phyloP scores from a whole-genome alignment of 2,888 invertebrate genomes.

The Miltochrista miniata region DNA sequence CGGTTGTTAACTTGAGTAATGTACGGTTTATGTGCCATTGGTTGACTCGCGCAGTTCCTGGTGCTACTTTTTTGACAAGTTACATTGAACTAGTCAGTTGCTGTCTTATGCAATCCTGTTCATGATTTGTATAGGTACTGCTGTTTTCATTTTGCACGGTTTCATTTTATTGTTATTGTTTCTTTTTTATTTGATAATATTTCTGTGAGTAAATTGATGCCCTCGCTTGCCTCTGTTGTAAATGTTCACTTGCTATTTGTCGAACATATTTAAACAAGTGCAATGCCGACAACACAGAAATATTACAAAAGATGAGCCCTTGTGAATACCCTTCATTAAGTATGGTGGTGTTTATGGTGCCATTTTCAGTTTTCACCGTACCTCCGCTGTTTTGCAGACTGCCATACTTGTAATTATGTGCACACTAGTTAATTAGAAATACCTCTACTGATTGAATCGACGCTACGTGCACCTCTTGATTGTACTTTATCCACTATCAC shows the following conservation, averaged over 20 bases:
- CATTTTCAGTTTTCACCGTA: no score
- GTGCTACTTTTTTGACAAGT: slow-evolving; percentile 37
- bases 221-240: slow-evolving; percentile 1
- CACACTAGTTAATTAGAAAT: no score
- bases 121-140: slow-evolving; percentile 32
- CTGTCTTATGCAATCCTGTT: slow-evolving; percentile 42
- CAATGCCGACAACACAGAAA: not conserved
- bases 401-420: no score
- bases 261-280: slow-evolving; percentile 3
- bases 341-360: not conserved
- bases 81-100: slow-evolving; percentile 28
- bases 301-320: slow-evolving; percentile 2
- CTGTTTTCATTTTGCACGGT: slow-evolving; percentile 40
- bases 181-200: not conserved
- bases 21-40: slow-evolving; percentile 20
- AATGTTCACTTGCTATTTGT: slow-evolving; percentile 4
- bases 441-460: no score
- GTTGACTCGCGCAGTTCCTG: slow-evolving; percentile 34
- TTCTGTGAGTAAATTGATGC: not conserved
- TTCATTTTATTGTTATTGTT: slow-evolving; percentile 25
- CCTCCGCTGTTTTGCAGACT: no score
- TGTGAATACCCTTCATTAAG: slow-evolving; percentile 1
- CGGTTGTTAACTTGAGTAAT: slow-evolving; percentile 28
- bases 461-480: no score
- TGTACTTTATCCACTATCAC: no score